Conservation (phyloP, 2,113 vertebrate species). For the Rhynchomys soricoides region DNA sequence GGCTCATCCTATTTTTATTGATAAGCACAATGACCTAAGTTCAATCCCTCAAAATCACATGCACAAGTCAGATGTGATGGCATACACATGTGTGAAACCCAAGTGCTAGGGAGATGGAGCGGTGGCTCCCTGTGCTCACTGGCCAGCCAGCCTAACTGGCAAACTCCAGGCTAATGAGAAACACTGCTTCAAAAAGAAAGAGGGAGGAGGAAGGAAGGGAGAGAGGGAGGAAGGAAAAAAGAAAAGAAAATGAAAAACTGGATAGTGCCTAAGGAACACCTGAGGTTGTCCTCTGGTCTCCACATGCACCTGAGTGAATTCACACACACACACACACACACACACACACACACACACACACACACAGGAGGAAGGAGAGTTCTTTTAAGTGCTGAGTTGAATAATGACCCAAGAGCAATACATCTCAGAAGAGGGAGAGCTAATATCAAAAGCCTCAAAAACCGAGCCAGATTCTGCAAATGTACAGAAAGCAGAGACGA, state of each 20-base stretch:
- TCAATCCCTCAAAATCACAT: background rate
- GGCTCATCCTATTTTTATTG: background rate
- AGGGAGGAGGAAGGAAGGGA: background rate
- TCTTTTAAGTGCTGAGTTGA: background rate
- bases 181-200: background rate
- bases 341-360: background rate
- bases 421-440: background rate
- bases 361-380: background rate
- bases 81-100: background rate
- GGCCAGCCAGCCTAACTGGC: background rate
- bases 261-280: background rate
- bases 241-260: background rate
- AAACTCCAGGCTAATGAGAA: background rate
- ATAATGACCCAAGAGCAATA: background rate
- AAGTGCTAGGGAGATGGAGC: background rate
- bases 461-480: background rate
- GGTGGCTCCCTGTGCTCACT: background rate
- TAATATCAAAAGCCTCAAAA: background rate
- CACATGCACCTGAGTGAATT: accelerated
- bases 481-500: background rate
- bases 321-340: accelerated
- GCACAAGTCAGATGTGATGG: background rate
- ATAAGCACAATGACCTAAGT: background rate
- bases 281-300: background rate
- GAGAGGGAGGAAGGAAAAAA: background rate